phyloP scores from a whole-genome alignment of 2,113 vertebrate genomes.

The Tenrec ecaudatus region DNA sequence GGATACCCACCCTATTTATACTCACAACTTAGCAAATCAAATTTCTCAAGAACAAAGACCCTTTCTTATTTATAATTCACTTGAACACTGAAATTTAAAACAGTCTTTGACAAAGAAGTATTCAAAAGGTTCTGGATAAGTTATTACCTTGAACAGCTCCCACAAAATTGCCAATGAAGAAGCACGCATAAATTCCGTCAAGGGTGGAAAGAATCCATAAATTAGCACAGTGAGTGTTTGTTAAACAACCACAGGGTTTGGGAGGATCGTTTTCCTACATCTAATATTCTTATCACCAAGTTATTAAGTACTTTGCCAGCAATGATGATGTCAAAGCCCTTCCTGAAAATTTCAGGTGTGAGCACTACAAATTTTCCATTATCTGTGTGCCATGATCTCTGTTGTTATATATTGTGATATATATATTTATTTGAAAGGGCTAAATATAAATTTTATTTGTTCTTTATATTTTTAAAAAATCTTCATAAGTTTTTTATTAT shows the following conservation, averaged over 20 bases:
- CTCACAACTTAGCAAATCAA: background rate
- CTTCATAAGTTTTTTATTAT: conserved; percentile 28
- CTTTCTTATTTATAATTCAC: conserved; percentile 3
- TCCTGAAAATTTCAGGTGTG: background rate
- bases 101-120: background rate
- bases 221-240: background rate
- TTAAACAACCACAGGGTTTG: background rate
- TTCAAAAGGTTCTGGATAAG: background rate
- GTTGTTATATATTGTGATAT: background rate
- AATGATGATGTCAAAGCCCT: background rate
- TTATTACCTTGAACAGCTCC: background rate
- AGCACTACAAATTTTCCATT: background rate
- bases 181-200: background rate
- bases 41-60: background rate
- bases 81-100: background rate
- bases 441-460: background rate
- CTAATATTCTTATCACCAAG: background rate
- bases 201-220: background rate
- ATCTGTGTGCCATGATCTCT: background rate
- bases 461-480: background rate
- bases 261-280: background rate
- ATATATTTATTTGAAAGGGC: background rate
- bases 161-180: background rate
- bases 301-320: background rate
- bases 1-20: background rate